Percentiles rank a stretch among this genome's conserved stretches.
phyloP scores from a whole-genome alignment of 2,797 vertebrate species.

The Pangasius krempfi region DNA sequence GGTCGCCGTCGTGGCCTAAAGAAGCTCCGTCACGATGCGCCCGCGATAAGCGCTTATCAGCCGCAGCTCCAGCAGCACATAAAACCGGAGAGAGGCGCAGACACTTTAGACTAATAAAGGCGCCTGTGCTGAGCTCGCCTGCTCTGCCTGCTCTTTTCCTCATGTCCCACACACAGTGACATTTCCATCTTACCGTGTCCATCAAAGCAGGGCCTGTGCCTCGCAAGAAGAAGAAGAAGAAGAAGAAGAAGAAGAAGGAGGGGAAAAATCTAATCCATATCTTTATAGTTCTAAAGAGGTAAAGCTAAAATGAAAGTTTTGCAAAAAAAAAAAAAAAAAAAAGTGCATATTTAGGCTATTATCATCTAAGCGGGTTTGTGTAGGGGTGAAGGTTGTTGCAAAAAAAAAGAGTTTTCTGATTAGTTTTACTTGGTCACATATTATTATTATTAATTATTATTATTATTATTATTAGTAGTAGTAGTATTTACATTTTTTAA shows the following conservation, averaged over 20 bases:
- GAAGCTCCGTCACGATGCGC: conserved; percentile 73
- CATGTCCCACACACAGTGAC: conserved; percentile 54
- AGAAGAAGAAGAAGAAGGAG: not conserved
- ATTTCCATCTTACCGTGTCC: conserved; percentile 58
- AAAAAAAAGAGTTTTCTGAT: conserved; percentile 13
- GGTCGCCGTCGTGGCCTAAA: conserved; percentile 43
- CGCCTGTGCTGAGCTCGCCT: conserved; percentile 44
- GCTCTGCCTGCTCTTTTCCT: conserved; percentile 46
- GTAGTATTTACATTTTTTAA: not conserved
- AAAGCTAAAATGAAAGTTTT: conserved; percentile 16
- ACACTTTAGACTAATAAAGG: conserved; percentile 81
- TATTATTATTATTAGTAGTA: not conserved
- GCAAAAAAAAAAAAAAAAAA: not conserved
- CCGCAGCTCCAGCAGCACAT: conserved; percentile 69
- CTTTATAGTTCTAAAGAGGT: conserved; percentile 3
- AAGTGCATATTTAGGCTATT: not conserved
- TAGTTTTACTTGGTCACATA: not conserved
- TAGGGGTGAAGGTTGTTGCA: not conserved
- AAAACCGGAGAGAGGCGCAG: conserved; percentile 63
- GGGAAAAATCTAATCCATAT: conserved; percentile 34
- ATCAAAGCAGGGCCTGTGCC: conserved; percentile 46
- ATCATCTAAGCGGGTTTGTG: not conserved
- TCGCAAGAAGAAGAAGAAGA: not conserved
- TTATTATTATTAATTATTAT: not conserved
- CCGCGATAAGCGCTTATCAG: conserved; percentile 84